Evolutionary conservation across 2,113 vertebrate species (phyloP).

Genomic region (Prionailurus viverrinus): DNA sequence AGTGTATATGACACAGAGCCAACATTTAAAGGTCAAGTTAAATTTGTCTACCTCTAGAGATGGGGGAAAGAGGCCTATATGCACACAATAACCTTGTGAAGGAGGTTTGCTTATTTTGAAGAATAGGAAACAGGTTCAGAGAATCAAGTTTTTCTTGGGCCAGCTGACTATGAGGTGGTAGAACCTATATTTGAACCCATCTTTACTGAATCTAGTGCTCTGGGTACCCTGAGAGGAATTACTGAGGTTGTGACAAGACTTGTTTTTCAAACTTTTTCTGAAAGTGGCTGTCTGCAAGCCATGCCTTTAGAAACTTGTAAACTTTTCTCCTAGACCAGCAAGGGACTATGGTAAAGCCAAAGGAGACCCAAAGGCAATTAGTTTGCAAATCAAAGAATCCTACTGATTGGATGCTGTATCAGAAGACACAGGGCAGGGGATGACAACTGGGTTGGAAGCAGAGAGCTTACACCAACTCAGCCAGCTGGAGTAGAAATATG

Average conservation of each 20-base stretch:
- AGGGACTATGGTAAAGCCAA: neutral
- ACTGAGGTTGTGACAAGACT: neutral
- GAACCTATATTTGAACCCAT: neutral
- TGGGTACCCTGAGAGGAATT: neutral
- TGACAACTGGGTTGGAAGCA: neutral
- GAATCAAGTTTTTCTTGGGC: neutral
- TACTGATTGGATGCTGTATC: neutral
- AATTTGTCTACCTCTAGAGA: neutral
- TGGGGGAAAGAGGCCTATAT: neutral
- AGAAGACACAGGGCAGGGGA: neutral
- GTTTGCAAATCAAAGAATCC: neutral
- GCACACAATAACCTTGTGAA: neutral
- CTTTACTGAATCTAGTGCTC: neutral
- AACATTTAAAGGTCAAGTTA: neutral
- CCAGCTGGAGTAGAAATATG: constrained; percentile 46
- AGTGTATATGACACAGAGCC: neutral
- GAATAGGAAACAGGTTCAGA: neutral
- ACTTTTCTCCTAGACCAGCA: neutral
- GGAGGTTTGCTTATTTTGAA: neutral
- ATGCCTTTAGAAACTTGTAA: neutral
- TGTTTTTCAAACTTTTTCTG: neutral
- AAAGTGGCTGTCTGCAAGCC: neutral
- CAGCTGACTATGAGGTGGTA: neutral
- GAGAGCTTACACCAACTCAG: neutral
- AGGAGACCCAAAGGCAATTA: neutral